Evolutionary conservation across 2,797 vertebrate genomes (phyloP).

Genomic region (Austrolebias charrua): DNA sequence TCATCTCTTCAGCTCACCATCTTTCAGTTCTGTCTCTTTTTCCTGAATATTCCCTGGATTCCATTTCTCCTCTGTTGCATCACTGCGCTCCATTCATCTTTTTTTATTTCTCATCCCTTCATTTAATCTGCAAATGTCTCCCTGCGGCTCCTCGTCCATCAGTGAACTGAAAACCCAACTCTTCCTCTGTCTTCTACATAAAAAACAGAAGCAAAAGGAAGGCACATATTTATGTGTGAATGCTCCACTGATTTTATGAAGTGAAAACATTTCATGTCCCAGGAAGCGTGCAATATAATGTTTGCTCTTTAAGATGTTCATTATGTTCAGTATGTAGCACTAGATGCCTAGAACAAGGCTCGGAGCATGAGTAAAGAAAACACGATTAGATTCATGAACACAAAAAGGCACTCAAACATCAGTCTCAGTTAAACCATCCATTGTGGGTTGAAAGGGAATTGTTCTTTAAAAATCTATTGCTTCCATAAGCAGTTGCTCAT

Average conservation of each 20-base stretch:
- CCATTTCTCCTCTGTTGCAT: slow-evolving; percentile 39
- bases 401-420: background rate
- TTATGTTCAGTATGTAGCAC: slow-evolving; percentile 10
- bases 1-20: slow-evolving; percentile 19
- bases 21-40: slow-evolving; percentile 27
- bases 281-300: background rate
- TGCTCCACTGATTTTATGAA: background rate
- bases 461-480: background rate
- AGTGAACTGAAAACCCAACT: slow-evolving; percentile 1
- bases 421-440: background rate
- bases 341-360: slow-evolving; percentile 4
- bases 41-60: slow-evolving; percentile 40
- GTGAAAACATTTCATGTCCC: background rate
- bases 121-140: slow-evolving; percentile 35
- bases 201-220: slow-evolving; percentile 8
- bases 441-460: background rate
- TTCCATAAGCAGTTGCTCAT: background rate
- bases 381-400: slow-evolving; percentile 5
- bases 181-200: background rate
- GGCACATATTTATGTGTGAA: background rate
- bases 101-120: slow-evolving; percentile 43
- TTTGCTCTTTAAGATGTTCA: background rate
- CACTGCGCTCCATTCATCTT: slow-evolving; percentile 27
- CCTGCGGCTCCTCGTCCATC: slow-evolving; percentile 1
- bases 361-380: slow-evolving; percentile 4